A percentile compares a stretch with the other conserved stretches of the same genome.
These are phyloP conservation scores for Pemphredon lugubris DNA, from an alignment of 2,888 invertebrate species.

Conservation along the genomic window DNA sequence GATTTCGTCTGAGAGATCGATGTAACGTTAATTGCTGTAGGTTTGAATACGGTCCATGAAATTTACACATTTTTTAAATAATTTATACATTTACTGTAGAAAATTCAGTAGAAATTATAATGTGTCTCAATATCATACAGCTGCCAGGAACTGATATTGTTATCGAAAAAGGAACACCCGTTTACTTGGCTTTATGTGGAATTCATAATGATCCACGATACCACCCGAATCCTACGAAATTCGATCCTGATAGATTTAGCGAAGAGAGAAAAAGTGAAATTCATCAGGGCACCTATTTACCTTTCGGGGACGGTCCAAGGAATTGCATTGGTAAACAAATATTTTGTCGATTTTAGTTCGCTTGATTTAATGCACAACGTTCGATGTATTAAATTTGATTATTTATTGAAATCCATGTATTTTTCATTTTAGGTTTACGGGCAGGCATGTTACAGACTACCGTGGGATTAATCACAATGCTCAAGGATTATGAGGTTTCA, in stretches of 20 bases:
- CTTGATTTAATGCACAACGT: too few species aligned
- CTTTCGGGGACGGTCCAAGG: too few species aligned
- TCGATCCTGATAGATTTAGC: conserved; percentile 73
- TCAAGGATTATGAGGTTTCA: conserved; percentile 67
- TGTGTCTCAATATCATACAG: too few species aligned
- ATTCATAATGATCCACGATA: conserved; percentile 68
- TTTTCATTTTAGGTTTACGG: conserved; percentile 59
- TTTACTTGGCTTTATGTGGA: conserved; percentile 65
- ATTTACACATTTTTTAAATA: too few species aligned
- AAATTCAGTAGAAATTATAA: too few species aligned
- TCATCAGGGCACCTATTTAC: conserved; percentile 65
- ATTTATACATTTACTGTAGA: too few species aligned
- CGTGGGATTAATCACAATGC: conserved; percentile 68
- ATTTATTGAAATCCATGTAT: not conserved
- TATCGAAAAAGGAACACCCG: conserved; percentile 68
- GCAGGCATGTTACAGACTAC: conserved; percentile 66
- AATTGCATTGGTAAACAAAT: conserved; percentile 70
- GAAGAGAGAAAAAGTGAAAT: conserved; percentile 70
- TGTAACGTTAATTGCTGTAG: too few species aligned
- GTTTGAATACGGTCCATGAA: too few species aligned
- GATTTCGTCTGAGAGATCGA: too few species aligned
- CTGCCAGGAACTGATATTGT: conserved; percentile 70
- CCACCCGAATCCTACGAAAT: conserved; percentile 61
- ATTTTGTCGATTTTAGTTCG: too few species aligned
- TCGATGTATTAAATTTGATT: conserved; percentile 2